Base-by-base conservation (phyloP, 2,888 invertebrate species). In the Omphaloscelis lunosa region DNA sequence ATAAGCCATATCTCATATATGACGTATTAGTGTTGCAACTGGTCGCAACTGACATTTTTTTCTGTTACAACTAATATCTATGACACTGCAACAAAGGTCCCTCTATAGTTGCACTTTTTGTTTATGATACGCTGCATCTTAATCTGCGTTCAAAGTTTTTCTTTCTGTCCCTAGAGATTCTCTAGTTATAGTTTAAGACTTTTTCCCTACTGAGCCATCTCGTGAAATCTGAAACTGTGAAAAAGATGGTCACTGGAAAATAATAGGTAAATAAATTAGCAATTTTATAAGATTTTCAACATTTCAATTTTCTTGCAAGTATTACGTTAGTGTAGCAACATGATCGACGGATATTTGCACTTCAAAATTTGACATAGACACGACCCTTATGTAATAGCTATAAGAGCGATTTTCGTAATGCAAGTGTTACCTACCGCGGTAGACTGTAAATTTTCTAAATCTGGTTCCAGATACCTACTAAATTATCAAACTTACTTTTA, bases 131-230 rank as follows among this genome's bases (percentile, higher is more conserved):
- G 23, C 53, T 71, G 71, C 12, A 39, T 23, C n/a, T 15, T 27
- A 51, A 23, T 23, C 34, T 29, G 27, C 4, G 8, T 59, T n/a
- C 23, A 51, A 27, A 74, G 27, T 29, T 39, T 56, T 56, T 39
- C 39, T 68, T 72, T 73, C 8, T 17, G 29, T n/a, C 39, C 20
- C 74, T 59, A 48, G 74, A 48, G 58, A 27, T 72, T 27, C 17
- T 27, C 23, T n/a, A 34, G 27, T 48, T 11, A 15, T 5, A n/a
- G 51, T 41, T 74, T 62, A 62, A 51, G 17, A n/a, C n/a, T 62
- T 59, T 41, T 75, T 53, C 12, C 12, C n/a, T 51, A 29, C 59
- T 59, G 45, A 59, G 15, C 15, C 15, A 27, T 34, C n/a, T n/a
- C 45, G n/a, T 29, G 20, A 48, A 48, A 58, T 27, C 45, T 70